A percentile compares a stretch with the other conserved stretches of the same genome.
Evolutionary conservation across 2,113 vertebrate genomes (phyloP).

Genomic region (Atractosteus spatula): DNA sequence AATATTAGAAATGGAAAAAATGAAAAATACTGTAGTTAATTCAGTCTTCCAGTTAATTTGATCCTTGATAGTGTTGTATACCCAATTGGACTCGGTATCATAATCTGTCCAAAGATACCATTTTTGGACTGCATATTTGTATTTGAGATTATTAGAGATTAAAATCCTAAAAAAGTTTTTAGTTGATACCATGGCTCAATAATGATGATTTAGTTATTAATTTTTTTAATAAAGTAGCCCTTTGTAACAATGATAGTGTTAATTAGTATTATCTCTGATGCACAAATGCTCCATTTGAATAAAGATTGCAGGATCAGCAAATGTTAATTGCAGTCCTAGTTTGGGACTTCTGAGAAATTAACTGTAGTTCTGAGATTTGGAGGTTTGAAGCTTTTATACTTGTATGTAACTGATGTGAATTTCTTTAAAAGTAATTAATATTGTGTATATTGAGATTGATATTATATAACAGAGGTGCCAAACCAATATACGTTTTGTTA

Average conservation of each 20-base stretch:
- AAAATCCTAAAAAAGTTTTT: no score
- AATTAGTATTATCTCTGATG: slow-evolving; percentile 42
- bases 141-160: no score
- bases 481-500: slow-evolving; percentile 29
- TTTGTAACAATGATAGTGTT: slow-evolving; percentile 26
- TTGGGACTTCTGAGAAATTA: background rate
- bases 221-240: background rate
- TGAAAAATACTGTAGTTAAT: no score
- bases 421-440: slow-evolving; percentile 1
- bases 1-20: no score
- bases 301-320: slow-evolving; percentile 19
- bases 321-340: background rate
- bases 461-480: slow-evolving; percentile 27
- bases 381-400: background rate
- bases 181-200: no score
- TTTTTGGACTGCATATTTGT: no score
- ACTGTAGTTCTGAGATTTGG: background rate
- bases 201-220: no score
- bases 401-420: slow-evolving; percentile 33
- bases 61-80: no score
- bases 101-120: no score
- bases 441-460: no score
- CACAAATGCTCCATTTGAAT: slow-evolving; percentile 25
- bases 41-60: no score
- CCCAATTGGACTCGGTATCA: no score